phyloP scores from a whole-genome alignment of 2,797 vertebrate genomes.

The Tenualosa thibaudeaui region DNA sequence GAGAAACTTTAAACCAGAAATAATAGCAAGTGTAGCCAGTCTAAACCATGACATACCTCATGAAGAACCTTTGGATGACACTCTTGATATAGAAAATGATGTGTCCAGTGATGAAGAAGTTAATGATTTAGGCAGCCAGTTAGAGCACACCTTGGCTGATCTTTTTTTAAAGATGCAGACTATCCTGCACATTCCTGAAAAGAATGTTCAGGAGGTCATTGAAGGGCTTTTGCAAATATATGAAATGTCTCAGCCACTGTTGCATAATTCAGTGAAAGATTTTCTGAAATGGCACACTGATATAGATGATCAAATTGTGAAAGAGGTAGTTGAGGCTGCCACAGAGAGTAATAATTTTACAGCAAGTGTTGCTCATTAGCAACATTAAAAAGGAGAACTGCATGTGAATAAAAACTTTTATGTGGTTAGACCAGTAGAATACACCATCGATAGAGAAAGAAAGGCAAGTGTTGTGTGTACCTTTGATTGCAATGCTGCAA shows the following conservation, averaged over 20 bases:
- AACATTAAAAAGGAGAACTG: not conserved
- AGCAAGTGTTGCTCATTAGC: not conserved
- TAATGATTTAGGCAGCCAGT: not conserved
- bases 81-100: too few relatives aligned
- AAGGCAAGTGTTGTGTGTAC: not conserved
- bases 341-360: not conserved
- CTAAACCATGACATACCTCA: not conserved
- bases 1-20: not conserved
- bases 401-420: not conserved
- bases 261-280: not conserved
- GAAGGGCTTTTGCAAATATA: not conserved
- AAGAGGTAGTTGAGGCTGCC: not conserved
- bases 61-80: too few relatives aligned
- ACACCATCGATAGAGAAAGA: not conserved
- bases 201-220: not conserved
- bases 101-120: not conserved
- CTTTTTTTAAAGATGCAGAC: not conserved
- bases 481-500: not conserved
- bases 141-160: not conserved
- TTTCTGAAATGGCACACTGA: not conserved
- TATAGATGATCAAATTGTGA: not conserved
- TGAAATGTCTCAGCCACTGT: not conserved
- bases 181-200: not conserved
- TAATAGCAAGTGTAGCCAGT: not conserved
- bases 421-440: not conserved